These are phyloP conservation scores for Suillia variegata DNA, from an alignment of 2,888 invertebrate species.

Conservation along the genomic window DNA sequence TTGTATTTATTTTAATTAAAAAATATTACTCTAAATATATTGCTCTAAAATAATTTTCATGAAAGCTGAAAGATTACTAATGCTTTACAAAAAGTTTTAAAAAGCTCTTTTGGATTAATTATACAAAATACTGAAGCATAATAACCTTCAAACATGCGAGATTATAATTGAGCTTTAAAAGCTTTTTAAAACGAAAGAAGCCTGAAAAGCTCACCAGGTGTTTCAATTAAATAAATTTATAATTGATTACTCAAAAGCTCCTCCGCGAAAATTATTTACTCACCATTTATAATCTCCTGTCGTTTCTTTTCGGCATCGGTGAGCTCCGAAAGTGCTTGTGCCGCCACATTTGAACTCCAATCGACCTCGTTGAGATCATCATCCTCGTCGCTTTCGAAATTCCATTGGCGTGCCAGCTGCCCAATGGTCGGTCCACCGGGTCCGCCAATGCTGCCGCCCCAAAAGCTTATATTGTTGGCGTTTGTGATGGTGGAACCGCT, in stretches of 20 bases:
- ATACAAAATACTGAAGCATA: no score
- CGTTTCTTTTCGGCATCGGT: constrained; percentile 84
- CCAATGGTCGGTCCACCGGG: constrained; percentile 30
- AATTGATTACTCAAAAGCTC: neutral
- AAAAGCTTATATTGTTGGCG: constrained; percentile 45
- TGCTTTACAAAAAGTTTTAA: neutral
- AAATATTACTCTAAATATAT: neutral
- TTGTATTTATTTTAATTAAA: no score
- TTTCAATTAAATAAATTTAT: no score
- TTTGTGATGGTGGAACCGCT: constrained; percentile 28
- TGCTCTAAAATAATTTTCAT: neutral
- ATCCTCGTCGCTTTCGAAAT: constrained; percentile 58
- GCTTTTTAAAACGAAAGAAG: no score
- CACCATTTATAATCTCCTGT: constrained; percentile 91
- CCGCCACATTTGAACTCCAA: constrained; percentile 78
- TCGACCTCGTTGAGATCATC: constrained; percentile 74
- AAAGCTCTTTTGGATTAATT: no score
- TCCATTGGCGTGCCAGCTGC: constrained; percentile 49
- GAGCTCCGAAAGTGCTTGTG: constrained; percentile 74
- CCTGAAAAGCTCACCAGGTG: no score
- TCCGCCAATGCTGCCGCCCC: constrained; percentile 36
- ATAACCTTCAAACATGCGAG: no score
- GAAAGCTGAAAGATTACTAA: neutral
- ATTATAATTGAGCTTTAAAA: no score
- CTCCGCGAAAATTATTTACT: no score